phyloP scores from a whole-genome alignment of 30 jellyfish, hydroid and myxozoan species.

The Morbakka virulenta region DNA sequence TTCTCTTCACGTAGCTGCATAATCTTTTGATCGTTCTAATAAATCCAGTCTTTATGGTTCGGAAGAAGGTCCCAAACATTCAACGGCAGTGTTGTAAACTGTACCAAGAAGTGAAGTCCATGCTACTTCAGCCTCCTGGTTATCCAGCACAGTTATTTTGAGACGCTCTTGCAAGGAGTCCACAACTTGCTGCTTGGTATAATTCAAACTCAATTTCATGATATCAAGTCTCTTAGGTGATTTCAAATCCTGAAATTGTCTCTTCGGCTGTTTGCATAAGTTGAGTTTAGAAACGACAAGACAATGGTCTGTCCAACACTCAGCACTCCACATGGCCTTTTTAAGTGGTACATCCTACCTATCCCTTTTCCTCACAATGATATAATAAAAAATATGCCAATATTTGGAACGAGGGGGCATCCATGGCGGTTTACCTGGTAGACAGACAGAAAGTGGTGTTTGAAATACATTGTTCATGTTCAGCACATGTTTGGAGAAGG shows the following conservation, averaged over 20 bases:
- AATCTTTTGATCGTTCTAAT: background rate
- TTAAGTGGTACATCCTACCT: background rate
- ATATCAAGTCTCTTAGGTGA: background rate
- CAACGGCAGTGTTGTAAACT: background rate
- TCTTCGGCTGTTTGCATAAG: background rate
- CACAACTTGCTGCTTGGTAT: too few species aligned
- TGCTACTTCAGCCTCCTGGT: background rate
- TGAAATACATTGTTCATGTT: slow-evolving; percentile 13
- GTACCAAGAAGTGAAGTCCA: background rate
- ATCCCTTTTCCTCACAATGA: background rate
- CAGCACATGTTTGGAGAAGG: slow-evolving; percentile 28
- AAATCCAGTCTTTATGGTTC: background rate
- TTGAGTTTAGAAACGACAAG: background rate
- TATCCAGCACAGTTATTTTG: too few species aligned
- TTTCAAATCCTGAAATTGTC: background rate
- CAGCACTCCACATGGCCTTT: slow-evolving; percentile 20
- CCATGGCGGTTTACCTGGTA: slow-evolving; percentile 25
- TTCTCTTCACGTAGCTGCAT: background rate
- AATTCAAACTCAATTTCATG: background rate
- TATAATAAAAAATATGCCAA: slow-evolving; percentile 48
- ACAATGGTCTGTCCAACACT: slow-evolving; percentile 34
- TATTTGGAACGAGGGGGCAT: slow-evolving; percentile 54
- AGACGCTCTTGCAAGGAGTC: too few species aligned
- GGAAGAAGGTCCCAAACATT: background rate
- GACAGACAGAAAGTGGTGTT: slow-evolving; percentile 33